These are phyloP conservation scores for Diorhabda elongata DNA, from an alignment of 1,140 invertebrate genomes.

Conservation along the genomic window DNA sequence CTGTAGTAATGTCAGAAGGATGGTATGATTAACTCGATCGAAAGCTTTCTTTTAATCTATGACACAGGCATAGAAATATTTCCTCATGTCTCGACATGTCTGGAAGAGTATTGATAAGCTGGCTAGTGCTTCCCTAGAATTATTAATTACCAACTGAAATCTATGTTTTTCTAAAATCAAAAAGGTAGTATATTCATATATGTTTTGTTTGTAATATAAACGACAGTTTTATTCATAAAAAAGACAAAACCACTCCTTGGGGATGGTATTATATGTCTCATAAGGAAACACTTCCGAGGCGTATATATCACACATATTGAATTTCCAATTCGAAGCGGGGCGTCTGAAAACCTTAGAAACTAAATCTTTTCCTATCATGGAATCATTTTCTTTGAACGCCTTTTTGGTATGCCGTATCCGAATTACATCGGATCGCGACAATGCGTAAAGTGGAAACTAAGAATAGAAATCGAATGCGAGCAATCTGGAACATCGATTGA, in stretches of 20 bases:
- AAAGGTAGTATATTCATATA: too few relatives aligned
- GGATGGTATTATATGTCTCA: background rate
- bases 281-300: background rate
- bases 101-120: too few relatives aligned
- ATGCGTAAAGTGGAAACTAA: background rate
- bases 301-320: background rate
- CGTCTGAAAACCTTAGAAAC: background rate
- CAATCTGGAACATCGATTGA: background rate
- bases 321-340: background rate
- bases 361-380: constrained; percentile 1
- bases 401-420: background rate
- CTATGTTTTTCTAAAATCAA: too few relatives aligned
- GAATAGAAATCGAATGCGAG: background rate
- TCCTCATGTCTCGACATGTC: too few relatives aligned
- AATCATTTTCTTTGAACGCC: constrained; percentile 2
- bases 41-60: too few relatives aligned
- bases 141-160: too few relatives aligned
- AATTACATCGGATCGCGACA: constrained; percentile 2
- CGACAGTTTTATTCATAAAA: background rate
- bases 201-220: too few relatives aligned
- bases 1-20: too few relatives aligned
- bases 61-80: too few relatives aligned
- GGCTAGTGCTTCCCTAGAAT: too few relatives aligned
- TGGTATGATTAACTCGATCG: too few relatives aligned
- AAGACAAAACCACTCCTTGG: background rate